Evolutionary conservation across 2,888 invertebrate genomes (phyloP).

Genomic region (Harpalus rufipes): DNA sequence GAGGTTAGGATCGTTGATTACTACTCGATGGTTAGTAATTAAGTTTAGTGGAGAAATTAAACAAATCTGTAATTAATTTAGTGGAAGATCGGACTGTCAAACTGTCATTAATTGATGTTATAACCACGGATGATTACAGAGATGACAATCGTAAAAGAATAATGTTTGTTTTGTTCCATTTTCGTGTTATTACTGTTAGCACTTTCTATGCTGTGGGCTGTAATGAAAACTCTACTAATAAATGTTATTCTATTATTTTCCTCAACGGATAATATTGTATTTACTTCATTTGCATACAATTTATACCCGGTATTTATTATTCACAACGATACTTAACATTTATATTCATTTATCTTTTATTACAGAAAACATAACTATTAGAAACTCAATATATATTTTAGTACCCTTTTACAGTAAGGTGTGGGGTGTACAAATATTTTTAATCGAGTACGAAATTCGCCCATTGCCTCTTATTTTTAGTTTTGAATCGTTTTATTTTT

Average conservation of each 20-base stretch:
- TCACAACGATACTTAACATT: neutral
- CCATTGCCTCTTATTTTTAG: too few relatives aligned
- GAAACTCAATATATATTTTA: neutral
- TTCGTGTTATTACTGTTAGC: conserved; percentile 33
- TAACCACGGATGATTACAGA: conserved; percentile 12
- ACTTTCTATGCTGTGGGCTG: conserved; percentile 53
- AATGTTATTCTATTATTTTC: conserved; percentile 38
- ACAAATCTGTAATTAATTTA: conserved; percentile 40
- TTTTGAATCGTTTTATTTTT: too few relatives aligned
- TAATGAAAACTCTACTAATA: conserved; percentile 29
- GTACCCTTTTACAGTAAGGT: too few relatives aligned
- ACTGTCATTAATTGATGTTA: conserved; percentile 42
- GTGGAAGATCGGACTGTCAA: conserved; percentile 14
- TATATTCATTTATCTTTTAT: neutral
- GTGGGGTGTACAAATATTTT: too few relatives aligned
- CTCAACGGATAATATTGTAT: conserved; percentile 11
- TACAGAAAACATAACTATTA: neutral
- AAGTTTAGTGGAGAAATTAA: conserved; percentile 19
- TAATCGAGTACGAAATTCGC: too few relatives aligned
- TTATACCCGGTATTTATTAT: neutral
- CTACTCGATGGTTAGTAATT: conserved; percentile 14
- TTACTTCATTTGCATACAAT: conserved; percentile 24
- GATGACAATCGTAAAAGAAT: conserved; percentile 48
- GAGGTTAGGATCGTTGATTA: conserved; percentile 18
- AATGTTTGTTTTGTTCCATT: conserved; percentile 46